A percentile compares a stretch with the other conserved stretches of the same genome.
Evolutionary conservation across 1,140 invertebrate genomes (phyloP).

Genomic region (Zelostemma sp.): DNA sequence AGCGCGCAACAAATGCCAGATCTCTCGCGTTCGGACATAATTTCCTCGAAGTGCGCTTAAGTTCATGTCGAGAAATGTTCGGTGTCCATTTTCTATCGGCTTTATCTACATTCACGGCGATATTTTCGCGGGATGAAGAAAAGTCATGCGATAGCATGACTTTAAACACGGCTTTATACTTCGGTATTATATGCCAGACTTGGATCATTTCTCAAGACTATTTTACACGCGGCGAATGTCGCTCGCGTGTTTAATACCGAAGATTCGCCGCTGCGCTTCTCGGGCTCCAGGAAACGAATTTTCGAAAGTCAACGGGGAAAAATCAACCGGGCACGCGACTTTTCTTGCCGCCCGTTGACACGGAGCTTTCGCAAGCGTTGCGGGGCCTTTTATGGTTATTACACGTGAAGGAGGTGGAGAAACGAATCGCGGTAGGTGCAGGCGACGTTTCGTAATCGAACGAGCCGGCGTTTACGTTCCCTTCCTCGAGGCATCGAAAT

Average conservation of each 20-base stretch:
- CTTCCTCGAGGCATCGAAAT: conserved; percentile 48
- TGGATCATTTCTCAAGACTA: conserved; percentile 9
- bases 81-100: conserved; percentile 18
- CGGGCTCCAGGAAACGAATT: no score
- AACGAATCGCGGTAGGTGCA: conserved; percentile 1
- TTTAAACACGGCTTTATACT: conserved; percentile 28
- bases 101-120: conserved; percentile 19
- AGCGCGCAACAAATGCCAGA: neutral
- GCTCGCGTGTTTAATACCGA: no score
- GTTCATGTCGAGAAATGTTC: conserved; percentile 3
- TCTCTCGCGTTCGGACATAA: neutral
- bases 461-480: conserved; percentile 19
- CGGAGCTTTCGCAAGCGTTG: no score
- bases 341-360: conserved; percentile 3
- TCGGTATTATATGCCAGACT: conserved; percentile 14
- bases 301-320: no score
- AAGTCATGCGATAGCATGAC: conserved; percentile 11
- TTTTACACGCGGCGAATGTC: conserved; percentile 14
- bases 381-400: no score
- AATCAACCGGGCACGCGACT: no score
- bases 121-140: conserved; percentile 8
- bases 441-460: neutral
- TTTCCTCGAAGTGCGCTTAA: neutral
- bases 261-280: no score
- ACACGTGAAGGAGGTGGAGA: neutral